Base-by-base conservation (phyloP, 2,888 invertebrate species). In the Papilio gigon region DNA sequence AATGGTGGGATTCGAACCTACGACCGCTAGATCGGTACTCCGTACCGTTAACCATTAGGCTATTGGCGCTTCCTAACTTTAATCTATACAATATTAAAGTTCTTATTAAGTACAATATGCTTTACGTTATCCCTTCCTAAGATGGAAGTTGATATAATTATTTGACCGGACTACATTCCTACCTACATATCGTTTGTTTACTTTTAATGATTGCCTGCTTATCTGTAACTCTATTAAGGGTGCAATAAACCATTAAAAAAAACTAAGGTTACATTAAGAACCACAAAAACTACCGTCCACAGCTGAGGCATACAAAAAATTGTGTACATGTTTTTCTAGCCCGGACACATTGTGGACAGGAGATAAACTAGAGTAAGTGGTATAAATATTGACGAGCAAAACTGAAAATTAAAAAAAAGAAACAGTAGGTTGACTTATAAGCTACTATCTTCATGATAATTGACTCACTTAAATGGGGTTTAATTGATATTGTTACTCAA, bases 271-370 rank as follows among this genome's bases (percentile, higher is more conserved):
- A 73, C 74, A 76, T 74, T 76, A 66, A 66, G 67, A 71, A 74
- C n/a, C 40, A 83, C 80, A 83, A 83, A 79, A 73, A 70, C 64
- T 65, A 72, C 72, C 71, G 74, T 71, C 76, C 77, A 75, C 80
- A 80, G 82, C 77, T 80, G 82, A 77, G 78, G 73, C 72, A 63
- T 47, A 53, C 56, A 78, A 86, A 86, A 86, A 84, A 83, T 78
- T 78, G 80, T 85, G 84, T 85, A 86, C 86, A 86, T 74, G 77
- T 81, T 84, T 81, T 83, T 79, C 72, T 67, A 44, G 68, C 64
- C 70, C 72, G 79, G 80, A 81, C 81, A 79, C 74, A 76, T 73
- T 77, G 74, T 78, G 78, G 79, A 76, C 80, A 74, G 58, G 50
- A 67, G 76, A 80, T 78, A 79, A 72, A 65, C 62, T 76, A 61